Conservation (phyloP, 2,888 invertebrate species). For the Reticulitermes lucifugus region DNA sequence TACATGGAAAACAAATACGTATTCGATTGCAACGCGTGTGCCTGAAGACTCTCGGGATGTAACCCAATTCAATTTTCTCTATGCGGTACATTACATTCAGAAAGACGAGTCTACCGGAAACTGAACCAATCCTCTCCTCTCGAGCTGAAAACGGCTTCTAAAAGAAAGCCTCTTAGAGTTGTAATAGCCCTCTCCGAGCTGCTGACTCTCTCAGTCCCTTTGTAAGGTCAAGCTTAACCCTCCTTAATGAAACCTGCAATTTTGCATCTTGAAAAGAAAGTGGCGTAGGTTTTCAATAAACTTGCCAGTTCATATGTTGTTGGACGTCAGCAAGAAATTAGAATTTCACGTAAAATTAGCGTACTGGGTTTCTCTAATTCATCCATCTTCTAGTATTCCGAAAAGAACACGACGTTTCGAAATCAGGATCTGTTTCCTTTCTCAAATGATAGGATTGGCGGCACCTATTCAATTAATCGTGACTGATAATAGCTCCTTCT, state of each 20-base stretch:
- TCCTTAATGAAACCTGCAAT: neutral
- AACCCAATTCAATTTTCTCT: conserved; percentile 3
- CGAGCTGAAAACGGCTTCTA: conserved; percentile 1
- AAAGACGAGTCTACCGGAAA: neutral
- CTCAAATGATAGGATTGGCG: too few species aligned
- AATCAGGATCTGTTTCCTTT: too few species aligned
- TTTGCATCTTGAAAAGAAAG: neutral
- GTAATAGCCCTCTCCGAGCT: neutral
- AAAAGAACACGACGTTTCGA: too few species aligned
- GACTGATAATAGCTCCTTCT: too few species aligned
- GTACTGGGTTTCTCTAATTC: too few species aligned
- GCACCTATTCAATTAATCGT: too few species aligned
- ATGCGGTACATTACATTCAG: neutral
- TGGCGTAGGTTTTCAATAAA: too few species aligned
- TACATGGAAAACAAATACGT: neutral
- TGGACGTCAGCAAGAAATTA: too few species aligned
- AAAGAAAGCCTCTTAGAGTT: conserved; percentile 1
- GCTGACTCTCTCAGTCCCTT: neutral
- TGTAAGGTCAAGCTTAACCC: neutral
- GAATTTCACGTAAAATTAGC: too few species aligned
- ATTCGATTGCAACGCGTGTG: neutral
- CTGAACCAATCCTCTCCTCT: neutral
- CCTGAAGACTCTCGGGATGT: neutral
- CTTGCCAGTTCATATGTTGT: too few species aligned
- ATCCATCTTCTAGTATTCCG: too few species aligned